These are phyloP conservation scores for Yponomeuta malinellus DNA, from an alignment of 2,888 invertebrate genomes.

Conservation along the genomic window DNA sequence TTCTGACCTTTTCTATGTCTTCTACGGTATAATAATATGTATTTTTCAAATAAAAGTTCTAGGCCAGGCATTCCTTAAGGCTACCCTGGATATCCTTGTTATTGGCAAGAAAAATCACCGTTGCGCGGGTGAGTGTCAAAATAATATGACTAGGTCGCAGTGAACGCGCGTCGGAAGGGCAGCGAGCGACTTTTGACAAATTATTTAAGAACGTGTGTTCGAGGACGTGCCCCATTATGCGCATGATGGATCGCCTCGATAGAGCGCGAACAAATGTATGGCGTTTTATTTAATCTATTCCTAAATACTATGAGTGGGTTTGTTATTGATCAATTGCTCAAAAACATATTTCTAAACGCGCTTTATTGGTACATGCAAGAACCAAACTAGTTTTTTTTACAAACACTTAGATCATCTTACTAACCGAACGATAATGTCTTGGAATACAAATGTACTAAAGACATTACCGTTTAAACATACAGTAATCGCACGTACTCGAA, in stretches of 20 bases:
- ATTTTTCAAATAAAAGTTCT: no score
- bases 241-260: slow-evolving; percentile 67
- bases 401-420: neutral
- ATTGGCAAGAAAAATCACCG: slow-evolving; percentile 31
- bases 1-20: no score
- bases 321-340: slow-evolving; percentile 29
- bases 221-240: slow-evolving; percentile 62
- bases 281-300: slow-evolving; percentile 40
- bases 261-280: slow-evolving; percentile 49
- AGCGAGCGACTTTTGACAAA: slow-evolving; percentile 66
- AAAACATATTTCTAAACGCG: slow-evolving; percentile 12
- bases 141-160: slow-evolving; percentile 42
- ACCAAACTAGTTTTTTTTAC: neutral
- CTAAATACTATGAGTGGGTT: slow-evolving; percentile 32
- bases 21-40: no score
- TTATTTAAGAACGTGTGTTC: slow-evolving; percentile 73
- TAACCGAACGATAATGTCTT: neutral
- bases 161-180: slow-evolving; percentile 45
- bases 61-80: neutral
- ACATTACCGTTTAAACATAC: no score
- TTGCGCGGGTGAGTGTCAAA: slow-evolving; percentile 35
- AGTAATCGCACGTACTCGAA: neutral
- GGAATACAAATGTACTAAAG: no score
- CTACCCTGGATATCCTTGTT: neutral
- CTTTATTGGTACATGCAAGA: neutral